phyloP scores from a whole-genome alignment of 2,113 vertebrate genomes.

The Carollia perspicillata region DNA sequence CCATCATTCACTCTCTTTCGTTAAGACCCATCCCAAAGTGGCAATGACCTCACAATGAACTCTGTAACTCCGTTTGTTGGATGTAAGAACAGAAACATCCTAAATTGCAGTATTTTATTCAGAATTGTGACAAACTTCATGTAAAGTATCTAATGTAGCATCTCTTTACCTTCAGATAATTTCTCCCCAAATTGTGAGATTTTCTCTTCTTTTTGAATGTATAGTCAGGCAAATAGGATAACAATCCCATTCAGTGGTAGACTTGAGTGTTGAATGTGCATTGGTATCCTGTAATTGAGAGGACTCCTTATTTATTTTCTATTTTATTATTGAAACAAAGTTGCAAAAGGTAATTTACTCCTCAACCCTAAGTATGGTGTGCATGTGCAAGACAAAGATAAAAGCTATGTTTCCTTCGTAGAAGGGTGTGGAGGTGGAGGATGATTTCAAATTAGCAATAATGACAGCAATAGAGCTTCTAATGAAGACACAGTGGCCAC shows the following conservation, averaged over 20 bases:
- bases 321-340: conserved; percentile 60
- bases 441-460: conserved; percentile 77
- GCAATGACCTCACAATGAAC: neutral
- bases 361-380: neutral
- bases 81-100: neutral
- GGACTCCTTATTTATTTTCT: conserved; percentile 44
- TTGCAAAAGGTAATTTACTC: conserved; percentile 45
- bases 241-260: neutral
- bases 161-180: neutral
- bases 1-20: neutral
- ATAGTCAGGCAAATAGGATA: neutral
- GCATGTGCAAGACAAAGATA: conserved; percentile 73
- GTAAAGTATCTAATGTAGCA: neutral
- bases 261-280: neutral
- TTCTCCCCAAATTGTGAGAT: neutral
- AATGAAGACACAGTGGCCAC: conserved; percentile 63
- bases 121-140: neutral
- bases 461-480: conserved; percentile 68
- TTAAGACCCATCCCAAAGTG: neutral
- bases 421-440: conserved; percentile 75
- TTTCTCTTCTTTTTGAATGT: conserved; percentile 29
- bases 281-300: conserved; percentile 9
- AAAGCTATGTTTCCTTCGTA: conserved; percentile 72
- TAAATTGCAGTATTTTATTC: conserved; percentile 24
- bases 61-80: conserved; percentile 31